Conservation (phyloP, 1,140 invertebrate species). For the Dendrolimus kikuchii region DNA sequence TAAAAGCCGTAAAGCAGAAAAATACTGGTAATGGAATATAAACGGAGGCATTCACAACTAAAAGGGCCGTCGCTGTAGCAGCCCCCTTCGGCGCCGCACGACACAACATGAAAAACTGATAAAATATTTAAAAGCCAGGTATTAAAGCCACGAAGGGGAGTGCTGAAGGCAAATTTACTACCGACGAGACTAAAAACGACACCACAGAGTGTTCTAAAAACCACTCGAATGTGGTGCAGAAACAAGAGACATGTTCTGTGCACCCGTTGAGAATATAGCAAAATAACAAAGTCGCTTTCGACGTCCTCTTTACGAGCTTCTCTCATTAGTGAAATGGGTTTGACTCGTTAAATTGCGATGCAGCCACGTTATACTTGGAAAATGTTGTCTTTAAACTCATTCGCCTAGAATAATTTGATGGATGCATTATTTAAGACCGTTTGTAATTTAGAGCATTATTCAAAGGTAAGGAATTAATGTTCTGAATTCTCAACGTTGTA, state of each 20-base stretch:
- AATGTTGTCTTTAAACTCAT: constrained; percentile 9
- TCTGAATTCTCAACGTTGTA: neutral
- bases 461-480: too few relatives aligned
- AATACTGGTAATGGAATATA: constrained; percentile 37
- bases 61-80: constrained; percentile 27
- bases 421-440: too few relatives aligned
- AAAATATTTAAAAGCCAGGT: constrained; percentile 58
- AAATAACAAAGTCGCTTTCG: constrained; percentile 8
- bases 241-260: constrained; percentile 16
- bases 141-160: constrained; percentile 46
- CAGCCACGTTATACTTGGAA: constrained; percentile 7
- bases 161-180: constrained; percentile 44
- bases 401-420: neutral
- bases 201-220: constrained; percentile 33
- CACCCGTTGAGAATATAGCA: constrained; percentile 12
- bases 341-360: constrained; percentile 7
- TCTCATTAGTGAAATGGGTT: constrained; percentile 32
- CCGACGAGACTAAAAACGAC: constrained; percentile 40
- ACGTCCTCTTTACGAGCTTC: constrained; percentile 18
- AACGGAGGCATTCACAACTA: constrained; percentile 34
- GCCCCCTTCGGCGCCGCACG: constrained; percentile 53
- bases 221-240: constrained; percentile 24
- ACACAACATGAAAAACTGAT: constrained; percentile 56
- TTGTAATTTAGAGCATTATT: too few relatives aligned
- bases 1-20: constrained; percentile 17